phyloP scores from a whole-genome alignment of 2,888 invertebrate genomes.

The Drosophila anomalata region DNA sequence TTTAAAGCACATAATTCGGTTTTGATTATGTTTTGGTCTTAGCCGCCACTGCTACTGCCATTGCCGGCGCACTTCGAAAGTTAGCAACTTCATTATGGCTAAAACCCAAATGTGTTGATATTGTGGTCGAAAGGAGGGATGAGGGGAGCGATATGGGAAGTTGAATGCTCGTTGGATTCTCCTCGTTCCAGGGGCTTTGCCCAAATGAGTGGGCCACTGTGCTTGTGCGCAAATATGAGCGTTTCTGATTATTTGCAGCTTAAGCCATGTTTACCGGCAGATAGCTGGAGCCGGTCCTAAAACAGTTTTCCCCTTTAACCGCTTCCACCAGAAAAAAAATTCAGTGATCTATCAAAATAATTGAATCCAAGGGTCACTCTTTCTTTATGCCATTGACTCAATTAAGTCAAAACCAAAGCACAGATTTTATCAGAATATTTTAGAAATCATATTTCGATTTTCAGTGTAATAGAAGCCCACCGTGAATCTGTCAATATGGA shows the following conservation, averaged over 20 bases:
- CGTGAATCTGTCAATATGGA: constrained; percentile 31
- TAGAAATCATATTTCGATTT: not conserved
- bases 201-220: constrained; percentile 55
- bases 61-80: constrained; percentile 63
- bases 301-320: constrained; percentile 26
- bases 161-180: constrained; percentile 3
- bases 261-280: constrained; percentile 56
- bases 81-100: constrained; percentile 79
- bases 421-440: not conserved
- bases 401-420: not conserved
- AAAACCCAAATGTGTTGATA: constrained; percentile 78
- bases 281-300: constrained; percentile 32
- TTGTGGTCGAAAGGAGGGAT: constrained; percentile 61
- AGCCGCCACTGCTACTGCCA: constrained; percentile 34
- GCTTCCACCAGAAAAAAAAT: not conserved
- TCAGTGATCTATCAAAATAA: not conserved
- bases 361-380: too few relatives aligned
- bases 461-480: not conserved
- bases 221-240: constrained; percentile 56
- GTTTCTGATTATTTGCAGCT: constrained; percentile 71
- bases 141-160: not conserved
- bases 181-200: constrained; percentile 28
- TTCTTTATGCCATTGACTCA: too few relatives aligned
- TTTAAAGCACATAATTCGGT: constrained; percentile 80
- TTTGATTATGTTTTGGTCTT: constrained; percentile 78